Evolutionary conservation across 2,888 invertebrate species (phyloP).

Genomic region (Philopedon plagiatum): DNA sequence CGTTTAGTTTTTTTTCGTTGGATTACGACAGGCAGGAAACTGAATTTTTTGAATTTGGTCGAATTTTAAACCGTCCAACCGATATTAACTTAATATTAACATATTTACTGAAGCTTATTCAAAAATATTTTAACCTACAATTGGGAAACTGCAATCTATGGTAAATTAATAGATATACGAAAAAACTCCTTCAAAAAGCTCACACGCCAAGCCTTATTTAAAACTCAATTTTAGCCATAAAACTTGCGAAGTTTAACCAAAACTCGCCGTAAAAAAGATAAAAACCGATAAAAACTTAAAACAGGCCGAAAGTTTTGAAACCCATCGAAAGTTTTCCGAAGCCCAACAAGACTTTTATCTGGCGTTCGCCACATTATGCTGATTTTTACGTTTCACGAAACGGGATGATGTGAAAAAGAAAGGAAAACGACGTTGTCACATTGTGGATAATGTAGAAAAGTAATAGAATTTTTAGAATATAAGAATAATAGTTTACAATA

Average conservation of each 20-base stretch:
- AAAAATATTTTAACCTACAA: too few relatives aligned
- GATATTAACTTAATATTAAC: too few relatives aligned
- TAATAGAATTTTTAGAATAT: not conserved
- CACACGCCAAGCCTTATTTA: constrained; percentile 39
- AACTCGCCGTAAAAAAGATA: constrained; percentile 43
- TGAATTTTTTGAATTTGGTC: too few relatives aligned
- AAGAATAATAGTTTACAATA: too few relatives aligned
- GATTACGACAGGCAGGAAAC: too few relatives aligned
- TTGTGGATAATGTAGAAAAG: not conserved
- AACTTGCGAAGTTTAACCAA: constrained; percentile 36
- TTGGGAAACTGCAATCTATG: too few relatives aligned
- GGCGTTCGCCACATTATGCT: constrained; percentile 53
- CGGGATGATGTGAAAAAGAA: constrained; percentile 21
- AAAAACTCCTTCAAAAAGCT: not conserved
- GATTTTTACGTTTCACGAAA: constrained; percentile 54
- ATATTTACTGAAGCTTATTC: too few relatives aligned
- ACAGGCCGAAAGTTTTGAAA: constrained; percentile 42
- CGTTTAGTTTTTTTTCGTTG: too few relatives aligned
- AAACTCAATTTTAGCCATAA: constrained; percentile 47
- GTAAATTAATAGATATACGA: not conserved
- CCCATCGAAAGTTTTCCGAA: constrained; percentile 48
- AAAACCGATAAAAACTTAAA: constrained; percentile 48
- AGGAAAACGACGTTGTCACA: constrained; percentile 11
- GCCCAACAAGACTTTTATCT: constrained; percentile 51
- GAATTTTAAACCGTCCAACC: too few relatives aligned